phyloP scores from a whole-genome alignment of 2,888 invertebrate species.

The Diogma glabrata region DNA sequence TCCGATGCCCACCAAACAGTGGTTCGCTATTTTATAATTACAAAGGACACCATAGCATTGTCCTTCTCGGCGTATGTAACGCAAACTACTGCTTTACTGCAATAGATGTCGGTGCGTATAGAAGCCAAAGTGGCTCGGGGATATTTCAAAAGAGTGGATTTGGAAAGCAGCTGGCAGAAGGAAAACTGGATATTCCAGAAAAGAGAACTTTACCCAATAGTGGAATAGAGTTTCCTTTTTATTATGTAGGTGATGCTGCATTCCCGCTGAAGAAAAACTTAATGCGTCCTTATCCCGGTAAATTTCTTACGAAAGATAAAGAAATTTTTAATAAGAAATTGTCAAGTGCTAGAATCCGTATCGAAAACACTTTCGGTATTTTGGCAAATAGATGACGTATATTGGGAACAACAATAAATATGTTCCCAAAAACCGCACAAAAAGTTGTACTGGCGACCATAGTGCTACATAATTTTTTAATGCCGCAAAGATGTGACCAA shows the following conservation, averaged over 20 bases:
- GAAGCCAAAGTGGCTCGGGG: not conserved
- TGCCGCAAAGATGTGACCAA: not conserved
- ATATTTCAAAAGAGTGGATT: slow-evolving; percentile 1
- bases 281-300: slow-evolving; percentile 14
- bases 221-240: slow-evolving; percentile 9
- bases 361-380: slow-evolving; percentile 14
- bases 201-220: not conserved
- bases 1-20: not conserved
- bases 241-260: slow-evolving; percentile 13
- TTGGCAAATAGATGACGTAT: not conserved
- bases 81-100: not conserved
- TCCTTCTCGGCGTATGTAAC: not conserved
- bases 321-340: slow-evolving; percentile 12
- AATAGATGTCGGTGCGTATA: not conserved
- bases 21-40: not conserved
- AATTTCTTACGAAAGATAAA: not conserved
- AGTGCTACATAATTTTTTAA: slow-evolving; percentile 16
- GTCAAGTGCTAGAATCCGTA: slow-evolving; percentile 8
- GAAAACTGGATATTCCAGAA: not conserved
- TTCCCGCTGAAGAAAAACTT: slow-evolving; percentile 12
- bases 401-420: not conserved
- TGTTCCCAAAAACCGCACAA: not conserved
- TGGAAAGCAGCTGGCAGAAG: not conserved
- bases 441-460: slow-evolving; percentile 14
- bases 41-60: slow-evolving; percentile 2